These are phyloP conservation scores for Esperia sulphurella DNA, from an alignment of 2,888 invertebrate species.

Conservation along the genomic window DNA sequence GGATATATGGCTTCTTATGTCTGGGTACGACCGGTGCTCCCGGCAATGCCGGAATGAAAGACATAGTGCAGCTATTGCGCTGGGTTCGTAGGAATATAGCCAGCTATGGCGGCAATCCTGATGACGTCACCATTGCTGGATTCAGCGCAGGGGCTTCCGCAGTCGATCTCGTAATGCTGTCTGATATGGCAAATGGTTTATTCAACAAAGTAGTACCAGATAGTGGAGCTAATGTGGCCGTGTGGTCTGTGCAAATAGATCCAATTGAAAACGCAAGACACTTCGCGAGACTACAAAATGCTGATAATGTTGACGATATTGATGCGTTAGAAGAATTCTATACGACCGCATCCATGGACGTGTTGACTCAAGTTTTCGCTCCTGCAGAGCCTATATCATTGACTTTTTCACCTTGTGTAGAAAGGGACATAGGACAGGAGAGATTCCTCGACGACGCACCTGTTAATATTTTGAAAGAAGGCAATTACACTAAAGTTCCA, in stretches of 20 bases:
- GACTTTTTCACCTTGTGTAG: conserved; percentile 13
- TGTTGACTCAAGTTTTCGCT: not conserved
- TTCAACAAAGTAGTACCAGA: conserved; percentile 19
- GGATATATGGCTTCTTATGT: conserved; percentile 21
- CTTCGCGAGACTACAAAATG: conserved; percentile 6
- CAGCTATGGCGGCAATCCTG: conserved; percentile 20
- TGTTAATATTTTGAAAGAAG: conserved; percentile 30
- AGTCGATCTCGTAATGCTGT: conserved; percentile 15
- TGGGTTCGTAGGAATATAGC: conserved; percentile 21
- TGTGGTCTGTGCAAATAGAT: conserved; percentile 9
- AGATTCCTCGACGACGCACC: conserved; percentile 37
- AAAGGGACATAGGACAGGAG: conserved; percentile 22
- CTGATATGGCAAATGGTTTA: conserved; percentile 14
- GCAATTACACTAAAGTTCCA: conserved; percentile 33
- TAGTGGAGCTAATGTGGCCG: conserved; percentile 11
- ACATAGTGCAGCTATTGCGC: conserved; percentile 16
- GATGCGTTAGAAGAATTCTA: conserved; percentile 19
- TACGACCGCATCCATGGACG: not conserved
- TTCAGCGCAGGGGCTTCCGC: conserved; percentile 15
- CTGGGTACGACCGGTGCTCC: conserved; percentile 21
- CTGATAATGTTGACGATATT: conserved; percentile 12
- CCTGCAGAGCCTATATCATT: no score
- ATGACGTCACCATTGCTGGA: conserved; percentile 17
- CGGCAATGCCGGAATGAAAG: conserved; percentile 24
- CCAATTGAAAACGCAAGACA: conserved; percentile 8